A percentile compares a stretch with the other conserved stretches of the same genome.
Conservation (phyloP, 2,888 invertebrate species). For the Tanaodytes sp. region DNA sequence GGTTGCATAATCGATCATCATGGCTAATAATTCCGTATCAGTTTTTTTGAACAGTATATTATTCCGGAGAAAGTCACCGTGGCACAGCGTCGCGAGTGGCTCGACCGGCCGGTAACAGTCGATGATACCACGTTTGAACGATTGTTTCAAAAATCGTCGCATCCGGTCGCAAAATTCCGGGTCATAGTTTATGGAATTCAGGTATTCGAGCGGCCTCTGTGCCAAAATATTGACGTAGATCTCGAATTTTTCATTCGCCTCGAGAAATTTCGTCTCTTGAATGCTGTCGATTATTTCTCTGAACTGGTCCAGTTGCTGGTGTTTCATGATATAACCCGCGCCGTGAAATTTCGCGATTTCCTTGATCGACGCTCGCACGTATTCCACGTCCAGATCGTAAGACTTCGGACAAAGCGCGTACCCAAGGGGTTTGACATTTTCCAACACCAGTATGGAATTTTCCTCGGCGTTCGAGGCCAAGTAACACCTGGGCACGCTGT, state of each 20-base stretch:
- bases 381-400: conserved; percentile 57
- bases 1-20: conserved; percentile 62
- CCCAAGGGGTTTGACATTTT: conserved; percentile 59
- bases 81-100: conserved; percentile 65
- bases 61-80: conserved; percentile 66
- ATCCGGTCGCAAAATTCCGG: conserved; percentile 58
- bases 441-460: conserved; percentile 58
- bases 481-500: conserved; percentile 50
- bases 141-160: conserved; percentile 50
- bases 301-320: conserved; percentile 53
- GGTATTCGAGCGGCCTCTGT: conserved; percentile 53
- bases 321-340: conserved; percentile 62
- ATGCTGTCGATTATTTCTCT: conserved; percentile 53
- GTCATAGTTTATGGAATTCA: conserved; percentile 56
- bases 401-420: conserved; percentile 52
- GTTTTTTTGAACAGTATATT: conserved; percentile 61
- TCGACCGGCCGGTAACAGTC: conserved; percentile 55
- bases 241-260: not conserved
- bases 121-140: conserved; percentile 50
- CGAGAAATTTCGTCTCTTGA: conserved; percentile 51
- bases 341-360: conserved; percentile 65
- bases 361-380: conserved; percentile 59
- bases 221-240: conserved; percentile 17
- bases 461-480: conserved; percentile 32
- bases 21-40: conserved; percentile 25